Evolutionary conservation across 1,140 invertebrate species (phyloP), one percentile per base, ranked within the genome.

Genomic region (Heliothis subflexa): DNA sequence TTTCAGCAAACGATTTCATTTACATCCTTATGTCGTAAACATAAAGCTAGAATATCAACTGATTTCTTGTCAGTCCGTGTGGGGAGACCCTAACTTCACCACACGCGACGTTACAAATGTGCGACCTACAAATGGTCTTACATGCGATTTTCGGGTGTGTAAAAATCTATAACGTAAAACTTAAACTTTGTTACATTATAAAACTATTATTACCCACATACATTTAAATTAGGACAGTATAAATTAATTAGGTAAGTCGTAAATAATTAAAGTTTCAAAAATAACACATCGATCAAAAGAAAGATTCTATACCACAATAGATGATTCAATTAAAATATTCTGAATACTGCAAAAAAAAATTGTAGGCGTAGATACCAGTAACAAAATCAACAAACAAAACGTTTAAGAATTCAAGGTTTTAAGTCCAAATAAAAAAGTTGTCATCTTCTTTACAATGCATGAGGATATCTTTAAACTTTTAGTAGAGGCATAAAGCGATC

Each of bases 51-150:
- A 40, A 40, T 40, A 40, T 9, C 33, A 0, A 9, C 33, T 40
- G 3, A 40, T 40, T 40, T 5, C 33, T 7, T 0, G 5, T 9
- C 33, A 9, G 33, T 40, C 33, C 33, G 5, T 40, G 33, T 40
- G 33, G 33, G 33, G 33, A 40, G 33, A 40, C 5, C 5, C 33
- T 40, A 78, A 78, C 55, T 79, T 74, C 21, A 75, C 68, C 79
- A 83, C 79, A 85, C 74, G 78, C 76, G 49, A 81, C 64, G 78
- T 45, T 14, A 49, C 40, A 81, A 73, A 78, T 59, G 72, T 81
- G 62, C 59, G 75, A 33, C 80, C 70, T 81, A 78, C 70, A 78
- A 78, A 47, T 74, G 33, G 45, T 33, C 50, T 50, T 78, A 78
- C 68, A 57, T 72, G 68, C 77, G 45, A 62, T 25, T 64, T 57